phyloP scores from a whole-genome alignment of 2,888 invertebrate species.

The Poecilobothrus nobilitatus region DNA sequence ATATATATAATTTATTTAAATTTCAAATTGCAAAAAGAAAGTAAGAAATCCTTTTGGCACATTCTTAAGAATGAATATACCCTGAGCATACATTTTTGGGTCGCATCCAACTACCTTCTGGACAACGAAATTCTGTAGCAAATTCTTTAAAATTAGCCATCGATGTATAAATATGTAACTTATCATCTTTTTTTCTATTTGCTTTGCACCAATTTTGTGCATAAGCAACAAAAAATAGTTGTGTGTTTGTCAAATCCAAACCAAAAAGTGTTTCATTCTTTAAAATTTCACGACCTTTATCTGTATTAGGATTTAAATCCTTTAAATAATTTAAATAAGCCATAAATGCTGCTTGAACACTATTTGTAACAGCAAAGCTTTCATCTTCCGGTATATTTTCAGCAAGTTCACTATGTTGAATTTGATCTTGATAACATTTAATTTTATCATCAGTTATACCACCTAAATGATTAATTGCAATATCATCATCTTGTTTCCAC shows the following conservation, averaged over 20 bases:
- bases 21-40: too few species aligned
- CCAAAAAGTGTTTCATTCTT: constrained; percentile 8
- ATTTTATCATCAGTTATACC: background rate
- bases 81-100: constrained; percentile 12
- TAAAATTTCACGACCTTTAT: constrained; percentile 3
- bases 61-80: too few species aligned
- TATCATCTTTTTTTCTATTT: background rate
- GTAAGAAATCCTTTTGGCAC: too few species aligned
- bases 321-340: constrained; percentile 13
- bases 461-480: background rate
- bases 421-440: constrained; percentile 7
- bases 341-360: constrained; percentile 12
- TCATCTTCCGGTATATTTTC: constrained; percentile 11
- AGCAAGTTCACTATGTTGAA: constrained; percentile 7
- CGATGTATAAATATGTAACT: background rate
- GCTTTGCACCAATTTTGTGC: constrained; percentile 15
- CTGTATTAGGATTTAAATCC: too few species aligned
- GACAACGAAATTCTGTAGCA: constrained; percentile 14
- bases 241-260: constrained; percentile 13
- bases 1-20: too few species aligned
- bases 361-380: constrained; percentile 12
- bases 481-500: background rate
- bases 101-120: constrained; percentile 15
- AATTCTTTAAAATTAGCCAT: constrained; percentile 16
- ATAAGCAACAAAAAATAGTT: constrained; percentile 16